Evolutionary conservation across 2,888 invertebrate species (phyloP), one percentile per base, ranked within the genome.

Genomic region (Acrocyrtus sp.): DNA sequence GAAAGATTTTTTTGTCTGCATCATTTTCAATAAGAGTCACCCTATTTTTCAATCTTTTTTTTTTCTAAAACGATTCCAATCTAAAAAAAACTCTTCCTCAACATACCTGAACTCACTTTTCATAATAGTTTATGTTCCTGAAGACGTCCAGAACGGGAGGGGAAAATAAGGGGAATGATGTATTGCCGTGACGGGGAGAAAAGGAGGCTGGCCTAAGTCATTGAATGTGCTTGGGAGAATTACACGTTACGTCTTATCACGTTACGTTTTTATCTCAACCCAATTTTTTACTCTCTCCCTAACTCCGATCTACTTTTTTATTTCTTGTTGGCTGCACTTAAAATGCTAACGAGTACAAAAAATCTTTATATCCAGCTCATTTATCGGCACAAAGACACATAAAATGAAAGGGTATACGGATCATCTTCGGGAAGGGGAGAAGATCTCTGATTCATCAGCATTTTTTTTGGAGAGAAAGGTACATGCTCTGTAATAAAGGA

Each of bases 181-280:
- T 34, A 34, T 34, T 34, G 34, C 34, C 6, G 12, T 34, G 34
- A 34, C 12, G 34, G 34, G 34, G 34, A 34, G 63, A 63, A 27
- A 53, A 65, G 65, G 34, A 65, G 65, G 65, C 34, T 56, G 66
- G 50, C 19, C 57, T 12, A 34, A 12, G 6, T 34, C 34, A 34
- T 34, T 34, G 24, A 48, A 50, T 66, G 48, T 57, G 56, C 41
- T 66, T 39, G 47, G 1, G 39, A 54, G 65, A 66, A 66, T 66
- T 57, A 63, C 65, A 65, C 41, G 27, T 65, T 65, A 54, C 57
- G 66, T 66, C 66, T 34, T 34, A 12, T 5, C 34, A 34, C 34
- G 34, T 34, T 34, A 34, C 34, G 34, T 34, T 34, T 34, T 34
- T 12, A 12, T 34, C 34, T 34, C 34, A 34, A 34, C 5, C 34